phyloP scores from a whole-genome alignment of 2,113 vertebrate genomes.

The Aix galericulata region DNA sequence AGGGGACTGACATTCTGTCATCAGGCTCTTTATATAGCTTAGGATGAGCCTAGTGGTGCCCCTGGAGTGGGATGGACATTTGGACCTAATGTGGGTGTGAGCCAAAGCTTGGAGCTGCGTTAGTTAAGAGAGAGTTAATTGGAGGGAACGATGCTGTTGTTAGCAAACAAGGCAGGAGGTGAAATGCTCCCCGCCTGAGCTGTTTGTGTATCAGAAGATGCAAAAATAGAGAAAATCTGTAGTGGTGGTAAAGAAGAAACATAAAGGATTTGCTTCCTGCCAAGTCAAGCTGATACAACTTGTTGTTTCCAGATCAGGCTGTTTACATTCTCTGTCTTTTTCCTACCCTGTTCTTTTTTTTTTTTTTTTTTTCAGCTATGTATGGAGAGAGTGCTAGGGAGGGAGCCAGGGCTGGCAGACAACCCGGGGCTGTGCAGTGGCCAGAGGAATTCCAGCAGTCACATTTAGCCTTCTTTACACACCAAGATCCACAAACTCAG shows the following conservation, averaged over 20 bases:
- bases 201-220: neutral
- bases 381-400: neutral
- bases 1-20: neutral
- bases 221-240: neutral
- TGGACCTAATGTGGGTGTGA: neutral
- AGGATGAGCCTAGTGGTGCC: neutral
- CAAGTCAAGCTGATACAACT: neutral
- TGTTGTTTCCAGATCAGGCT: neutral
- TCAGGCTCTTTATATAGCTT: too few relatives aligned
- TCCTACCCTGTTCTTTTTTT: neutral
- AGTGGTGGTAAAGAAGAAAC: neutral
- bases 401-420: neutral
- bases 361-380: neutral
- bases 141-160: accelerated
- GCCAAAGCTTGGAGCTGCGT: neutral
- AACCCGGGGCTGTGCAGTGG: neutral
- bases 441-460: neutral
- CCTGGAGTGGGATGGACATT: neutral
- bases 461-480: neutral
- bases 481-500: neutral
- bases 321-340: neutral
- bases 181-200: neutral
- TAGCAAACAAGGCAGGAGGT: too few relatives aligned
- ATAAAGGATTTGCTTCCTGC: neutral
- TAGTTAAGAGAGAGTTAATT: neutral